phyloP scores from a whole-genome alignment of 2,888 invertebrate species.

The Agonopterix arenella region DNA sequence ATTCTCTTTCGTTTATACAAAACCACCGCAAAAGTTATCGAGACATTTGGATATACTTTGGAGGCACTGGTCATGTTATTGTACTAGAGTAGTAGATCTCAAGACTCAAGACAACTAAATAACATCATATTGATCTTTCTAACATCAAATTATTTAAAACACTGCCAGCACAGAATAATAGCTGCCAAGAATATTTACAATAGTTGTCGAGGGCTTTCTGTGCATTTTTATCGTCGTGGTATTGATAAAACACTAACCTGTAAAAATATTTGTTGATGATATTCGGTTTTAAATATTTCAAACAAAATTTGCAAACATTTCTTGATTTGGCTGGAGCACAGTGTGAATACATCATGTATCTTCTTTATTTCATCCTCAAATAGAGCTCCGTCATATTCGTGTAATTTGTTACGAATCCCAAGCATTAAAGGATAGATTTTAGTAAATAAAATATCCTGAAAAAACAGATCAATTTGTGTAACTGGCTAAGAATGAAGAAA shows the following conservation, averaged over 20 bases:
- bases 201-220: too few relatives aligned
- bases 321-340: conserved; percentile 60
- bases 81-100: too few relatives aligned
- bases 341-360: conserved; percentile 42
- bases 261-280: conserved; percentile 27
- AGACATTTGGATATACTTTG: background rate
- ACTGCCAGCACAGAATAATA: background rate
- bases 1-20: too few relatives aligned
- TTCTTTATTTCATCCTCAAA: conserved; percentile 22
- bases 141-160: background rate
- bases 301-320: conserved; percentile 53
- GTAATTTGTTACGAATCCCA: conserved; percentile 35
- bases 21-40: too few relatives aligned
- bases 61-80: too few relatives aligned
- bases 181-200: too few relatives aligned
- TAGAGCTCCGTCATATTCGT: conserved; percentile 17
- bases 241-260: conserved; percentile 31
- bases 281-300: conserved; percentile 56
- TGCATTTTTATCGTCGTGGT: too few relatives aligned
- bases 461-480: conserved; percentile 8
- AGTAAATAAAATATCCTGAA: conserved; percentile 42
- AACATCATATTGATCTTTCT: too few relatives aligned
- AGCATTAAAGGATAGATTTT: conserved; percentile 42
- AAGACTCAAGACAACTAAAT: too few relatives aligned
- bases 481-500: background rate